Evolutionary conservation across 2,888 invertebrate genomes (phyloP).

Genomic region (Galerucella calmariensis): DNA sequence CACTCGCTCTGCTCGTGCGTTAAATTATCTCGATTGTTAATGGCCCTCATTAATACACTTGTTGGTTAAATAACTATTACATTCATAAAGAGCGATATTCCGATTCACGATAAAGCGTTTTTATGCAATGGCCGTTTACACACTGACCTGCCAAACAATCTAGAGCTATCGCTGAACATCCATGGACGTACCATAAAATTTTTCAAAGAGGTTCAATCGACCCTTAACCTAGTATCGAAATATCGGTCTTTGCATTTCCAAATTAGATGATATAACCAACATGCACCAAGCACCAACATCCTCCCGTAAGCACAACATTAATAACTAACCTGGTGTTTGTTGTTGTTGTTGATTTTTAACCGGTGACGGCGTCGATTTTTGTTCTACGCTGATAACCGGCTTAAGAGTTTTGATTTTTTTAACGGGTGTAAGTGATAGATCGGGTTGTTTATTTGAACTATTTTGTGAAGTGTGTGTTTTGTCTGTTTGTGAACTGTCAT

Average conservation of each 20-base stretch:
- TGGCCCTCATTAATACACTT: no score
- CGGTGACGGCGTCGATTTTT: constrained; percentile 28
- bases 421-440: constrained; percentile 26
- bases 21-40: no score
- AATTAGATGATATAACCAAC: neutral
- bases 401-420: constrained; percentile 54
- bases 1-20: no score
- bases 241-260: neutral
- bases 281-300: constrained; percentile 5
- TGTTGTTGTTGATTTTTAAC: constrained; percentile 33
- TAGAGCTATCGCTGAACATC: no score
- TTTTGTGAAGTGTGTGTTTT: constrained; percentile 19
- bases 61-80: neutral
- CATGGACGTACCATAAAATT: no score
- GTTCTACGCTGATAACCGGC: constrained; percentile 44
- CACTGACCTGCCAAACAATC: no score
- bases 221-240: neutral
- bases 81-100: neutral
- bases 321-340: constrained; percentile 24
- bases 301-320: neutral
- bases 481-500: constrained; percentile 40
- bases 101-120: neutral
- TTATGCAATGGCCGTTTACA: no score
- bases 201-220: no score
- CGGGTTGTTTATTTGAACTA: constrained; percentile 20